Evolutionary conservation across 2,888 invertebrate genomes (phyloP), one percentile per base, ranked within the genome.

Genomic region (Pomacea canaliculata): DNA sequence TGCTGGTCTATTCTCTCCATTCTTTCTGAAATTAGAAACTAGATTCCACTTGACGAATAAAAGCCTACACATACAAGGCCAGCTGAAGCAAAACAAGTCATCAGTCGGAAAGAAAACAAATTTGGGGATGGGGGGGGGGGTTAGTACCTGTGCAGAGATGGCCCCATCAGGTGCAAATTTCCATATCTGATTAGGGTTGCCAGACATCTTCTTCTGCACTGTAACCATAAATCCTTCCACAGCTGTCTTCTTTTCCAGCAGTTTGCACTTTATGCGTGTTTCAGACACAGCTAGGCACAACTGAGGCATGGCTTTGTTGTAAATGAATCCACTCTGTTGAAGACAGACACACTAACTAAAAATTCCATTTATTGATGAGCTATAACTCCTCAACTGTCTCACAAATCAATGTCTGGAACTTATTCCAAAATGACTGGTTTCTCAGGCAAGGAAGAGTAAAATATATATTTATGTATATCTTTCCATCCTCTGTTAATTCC

Each of bases 101-200:
- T 37, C 37, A 37, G 23, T 23, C 23, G 23, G 37, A 37, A 37
- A 37, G 37, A 37, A 37, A 37, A 5, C 37, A 5, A 37, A 37
- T 37, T 37, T 37, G 37, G 5, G 37, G 5, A 37, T 5, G 37
- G 37, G 37, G 37, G 37, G 23, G 23, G 23, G 23, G 23, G 23
- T 73, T 73, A 78, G 77, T 79, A 88, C 89, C 83, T 84, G 80
- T 67, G 84, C 82, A 18, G 83, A 83, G 19, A 90, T 86, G 23
- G 85, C 85, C n/a, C 89, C 90, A 77, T 89, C 88, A 9, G 84
- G 73, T 49, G 85, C 86, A 80, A 90, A 90, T 23, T 76, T 80
- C 91, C 91, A 91, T 73, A 84, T 83, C 82, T 91, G 91, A 67
- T 81, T 78, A 12, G 84, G 81, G 71, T 84, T 86, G 37, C 85